These are phyloP conservation scores for Drosophila pandora DNA, from an alignment of 1,140 invertebrate genomes.

Conservation along the genomic window DNA sequence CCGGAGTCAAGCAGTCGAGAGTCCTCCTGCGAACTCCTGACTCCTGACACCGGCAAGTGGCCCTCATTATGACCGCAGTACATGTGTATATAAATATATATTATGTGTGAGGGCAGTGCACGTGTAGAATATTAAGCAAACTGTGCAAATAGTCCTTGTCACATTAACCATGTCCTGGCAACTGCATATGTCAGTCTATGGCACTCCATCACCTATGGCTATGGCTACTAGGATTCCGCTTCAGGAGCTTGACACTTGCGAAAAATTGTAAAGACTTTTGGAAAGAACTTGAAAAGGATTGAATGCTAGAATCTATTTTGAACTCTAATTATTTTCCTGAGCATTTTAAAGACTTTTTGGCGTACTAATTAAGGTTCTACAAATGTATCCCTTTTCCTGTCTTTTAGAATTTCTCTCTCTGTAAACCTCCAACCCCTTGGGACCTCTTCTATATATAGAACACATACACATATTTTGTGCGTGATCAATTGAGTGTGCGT, in stretches of 20 bases:
- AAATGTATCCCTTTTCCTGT: too few species aligned
- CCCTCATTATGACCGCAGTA: slow-evolving; percentile 42
- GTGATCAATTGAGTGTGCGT: slow-evolving; percentile 31
- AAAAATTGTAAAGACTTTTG: background rate
- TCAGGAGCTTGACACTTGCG: background rate
- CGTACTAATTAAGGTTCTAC: too few species aligned
- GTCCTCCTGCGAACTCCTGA: slow-evolving; percentile 32
- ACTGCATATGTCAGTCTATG: slow-evolving; percentile 47
- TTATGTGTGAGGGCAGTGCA: slow-evolving; percentile 26
- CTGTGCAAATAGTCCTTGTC: slow-evolving; percentile 52
- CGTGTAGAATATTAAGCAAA: slow-evolving; percentile 66
- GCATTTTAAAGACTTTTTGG: too few species aligned
- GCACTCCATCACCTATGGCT: slow-evolving; percentile 18
- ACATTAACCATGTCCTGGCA: slow-evolving; percentile 59
- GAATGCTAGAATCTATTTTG: too few species aligned
- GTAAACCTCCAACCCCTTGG: background rate
- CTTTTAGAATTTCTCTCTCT: background rate
- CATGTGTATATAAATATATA: slow-evolving; percentile 4
- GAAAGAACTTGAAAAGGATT: too few species aligned
- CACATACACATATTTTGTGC: slow-evolving; percentile 21
- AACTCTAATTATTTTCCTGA: too few species aligned
- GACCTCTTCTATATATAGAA: slow-evolving; percentile 13
- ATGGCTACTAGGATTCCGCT: slow-evolving; percentile 3
- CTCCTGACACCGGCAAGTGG: slow-evolving; percentile 37
- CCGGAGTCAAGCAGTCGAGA: slow-evolving; percentile 10